phyloP scores from a whole-genome alignment of 1,140 invertebrate genomes.

The Danaus plexippus region DNA sequence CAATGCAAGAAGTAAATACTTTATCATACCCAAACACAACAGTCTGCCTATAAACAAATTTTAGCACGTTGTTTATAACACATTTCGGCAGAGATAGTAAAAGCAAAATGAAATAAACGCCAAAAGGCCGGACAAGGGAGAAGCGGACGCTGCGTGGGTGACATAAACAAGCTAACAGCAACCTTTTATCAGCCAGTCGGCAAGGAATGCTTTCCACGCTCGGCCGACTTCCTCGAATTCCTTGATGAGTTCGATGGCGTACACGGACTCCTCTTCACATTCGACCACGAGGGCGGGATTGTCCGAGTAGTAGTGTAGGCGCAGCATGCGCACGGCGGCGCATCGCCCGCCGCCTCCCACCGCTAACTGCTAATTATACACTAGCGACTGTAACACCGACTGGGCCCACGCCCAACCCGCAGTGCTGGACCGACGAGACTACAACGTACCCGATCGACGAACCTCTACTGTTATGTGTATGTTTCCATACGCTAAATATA shows the following conservation, averaged over 20 bases:
- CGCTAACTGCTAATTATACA: conserved; percentile 61
- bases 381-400: conserved; percentile 27
- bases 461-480: conserved; percentile 25
- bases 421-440: conserved; percentile 27
- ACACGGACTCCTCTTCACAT: conserved; percentile 75
- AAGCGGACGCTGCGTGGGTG: conserved; percentile 28
- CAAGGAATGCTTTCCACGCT: conserved; percentile 80
- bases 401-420: conserved; percentile 32
- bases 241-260: conserved; percentile 86
- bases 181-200: conserved; percentile 82
- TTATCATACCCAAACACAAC: too few relatives aligned
- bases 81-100: too few relatives aligned
- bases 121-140: conserved; percentile 19
- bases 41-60: too few relatives aligned
- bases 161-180: conserved; percentile 40
- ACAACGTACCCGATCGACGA: conserved; percentile 26
- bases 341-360: conserved; percentile 53
- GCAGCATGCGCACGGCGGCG: conserved; percentile 75
- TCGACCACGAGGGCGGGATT: conserved; percentile 74
- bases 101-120: conserved; percentile 22
- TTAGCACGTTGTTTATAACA: too few relatives aligned
- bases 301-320: conserved; percentile 86
- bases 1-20: too few relatives aligned
- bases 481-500: conserved; percentile 37
- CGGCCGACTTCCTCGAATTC: conserved; percentile 85